Evolutionary conservation across 1,140 invertebrate species (phyloP), one percentile per base, ranked within the genome.

Genomic region (Thaumatotibia leucotreta): DNA sequence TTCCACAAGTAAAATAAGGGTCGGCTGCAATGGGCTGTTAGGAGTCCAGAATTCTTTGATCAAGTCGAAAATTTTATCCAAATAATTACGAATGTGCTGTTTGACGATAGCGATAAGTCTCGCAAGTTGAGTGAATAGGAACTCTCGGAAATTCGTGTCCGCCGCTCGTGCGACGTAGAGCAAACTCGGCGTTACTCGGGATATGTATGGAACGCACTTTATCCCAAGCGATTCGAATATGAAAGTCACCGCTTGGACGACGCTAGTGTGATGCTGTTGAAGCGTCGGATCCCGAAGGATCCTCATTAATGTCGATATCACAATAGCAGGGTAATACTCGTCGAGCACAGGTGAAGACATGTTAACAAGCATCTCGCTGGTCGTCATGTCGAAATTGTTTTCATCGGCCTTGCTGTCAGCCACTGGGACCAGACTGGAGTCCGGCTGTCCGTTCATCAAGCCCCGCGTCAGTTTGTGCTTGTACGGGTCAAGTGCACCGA

Each of bases 321-420:
- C 98, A 65, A 99, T 96, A 0, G 98, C 98, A 5, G 98, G 98
- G 92, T 99, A 99, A 89, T 99, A 99, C 88, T 99, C 99, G 77
- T 99, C 98, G 23, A 99, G 91, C 0, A 93, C 61, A 93, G 97
- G 77, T 89, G 95, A 94, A 35, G 95, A 95, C 97, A 99, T 98
- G 82, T 97, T 98, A 0, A 99, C 97, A 14, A 99, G 89, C 96
- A 99, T 97, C 87, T 99, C 98, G 85, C 96, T 98, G 0, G 97
- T 97, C 1, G 95, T 97, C 72, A 97, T 93, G 88, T 96, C 95
- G 65, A 91, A 91, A 67, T 96, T 94, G 69, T 93, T 95, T 64
- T 95, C 94, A 61, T 93, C 92, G 49, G 92, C 92, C 75, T 95
- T 95, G 24, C 93, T 94, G 75, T 97, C 96, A 0, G 95, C 94